These are phyloP conservation scores for Hypomecis atomaria DNA, from an alignment of 2,888 invertebrate species.

Conservation along the genomic window DNA sequence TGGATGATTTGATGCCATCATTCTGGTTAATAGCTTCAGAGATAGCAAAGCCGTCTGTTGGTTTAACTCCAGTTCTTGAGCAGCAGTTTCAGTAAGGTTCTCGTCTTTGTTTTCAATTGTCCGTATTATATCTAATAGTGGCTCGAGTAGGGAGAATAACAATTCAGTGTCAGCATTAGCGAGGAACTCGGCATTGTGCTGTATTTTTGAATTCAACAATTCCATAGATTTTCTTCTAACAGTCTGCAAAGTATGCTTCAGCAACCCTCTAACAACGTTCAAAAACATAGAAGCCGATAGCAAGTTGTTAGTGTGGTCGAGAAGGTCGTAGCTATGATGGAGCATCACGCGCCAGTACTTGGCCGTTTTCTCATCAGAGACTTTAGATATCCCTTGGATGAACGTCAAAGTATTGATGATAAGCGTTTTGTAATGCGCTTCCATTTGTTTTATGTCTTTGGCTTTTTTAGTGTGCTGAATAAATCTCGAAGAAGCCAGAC, in stretches of 20 bases:
- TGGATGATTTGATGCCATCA: constrained; percentile 87
- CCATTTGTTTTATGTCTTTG: constrained; percentile 78
- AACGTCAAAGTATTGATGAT: constrained; percentile 88
- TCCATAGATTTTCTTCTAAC: constrained; percentile 94
- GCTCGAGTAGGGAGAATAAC: constrained; percentile 85
- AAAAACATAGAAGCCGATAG: constrained; percentile 92
- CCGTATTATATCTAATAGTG: constrained; percentile 85
- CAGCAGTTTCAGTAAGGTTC: constrained; percentile 56
- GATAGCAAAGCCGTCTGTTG: constrained; percentile 93
- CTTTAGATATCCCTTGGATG: constrained; percentile 87
- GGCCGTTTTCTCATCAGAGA: constrained; percentile 85
- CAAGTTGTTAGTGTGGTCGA: constrained; percentile 92
- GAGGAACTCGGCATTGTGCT: constrained; percentile 87
- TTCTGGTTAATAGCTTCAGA: constrained; percentile 91
- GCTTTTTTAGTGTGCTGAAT: constrained; percentile 86
- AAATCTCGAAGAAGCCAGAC: constrained; percentile 88
- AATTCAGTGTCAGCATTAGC: constrained; percentile 77
- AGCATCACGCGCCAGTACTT: constrained; percentile 94
- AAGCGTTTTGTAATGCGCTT: constrained; percentile 87
- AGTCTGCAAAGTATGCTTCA: constrained; percentile 88
- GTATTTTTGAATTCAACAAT: constrained; percentile 92
- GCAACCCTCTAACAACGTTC: constrained; percentile 89
- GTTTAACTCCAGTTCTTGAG: constrained; percentile 87
- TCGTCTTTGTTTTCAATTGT: constrained; percentile 74
- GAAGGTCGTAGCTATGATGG: constrained; percentile 90